phyloP scores from a whole-genome alignment of 2,888 invertebrate genomes.

The Dinocampus coccinellae region DNA sequence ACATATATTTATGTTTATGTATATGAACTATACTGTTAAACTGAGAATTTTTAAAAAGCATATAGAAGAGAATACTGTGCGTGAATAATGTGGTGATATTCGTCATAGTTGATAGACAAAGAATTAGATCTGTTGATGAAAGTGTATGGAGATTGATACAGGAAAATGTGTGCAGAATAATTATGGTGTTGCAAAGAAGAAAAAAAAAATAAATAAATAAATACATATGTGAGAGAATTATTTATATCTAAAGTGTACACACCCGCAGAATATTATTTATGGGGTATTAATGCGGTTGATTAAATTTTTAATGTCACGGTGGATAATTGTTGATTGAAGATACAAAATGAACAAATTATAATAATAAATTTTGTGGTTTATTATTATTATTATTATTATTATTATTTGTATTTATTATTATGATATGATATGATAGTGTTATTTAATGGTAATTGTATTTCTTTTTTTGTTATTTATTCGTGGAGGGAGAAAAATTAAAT shows the following conservation, averaged over 20 bases:
- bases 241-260: background rate
- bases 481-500: background rate
- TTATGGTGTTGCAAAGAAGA: background rate
- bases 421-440: no score
- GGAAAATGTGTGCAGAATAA: no score
- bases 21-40: conserved; percentile 48
- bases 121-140: conserved; percentile 41
- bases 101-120: conserved; percentile 56
- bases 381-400: no score
- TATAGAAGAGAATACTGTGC: conserved; percentile 57
- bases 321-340: background rate
- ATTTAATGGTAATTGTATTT: background rate
- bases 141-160: no score
- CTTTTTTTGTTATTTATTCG: background rate
- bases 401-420: no score
- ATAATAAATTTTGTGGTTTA: no score
- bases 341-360: background rate
- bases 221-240: background rate
- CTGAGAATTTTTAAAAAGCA: conserved; percentile 50
- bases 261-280: no score
- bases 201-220: no score
- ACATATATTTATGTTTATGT: conserved; percentile 6
- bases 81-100: conserved; percentile 62
- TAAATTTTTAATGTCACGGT: background rate
- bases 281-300: background rate